Evolutionary conservation across 2,113 vertebrate species (phyloP).

Genomic region (Sebastes fasciatus): DNA sequence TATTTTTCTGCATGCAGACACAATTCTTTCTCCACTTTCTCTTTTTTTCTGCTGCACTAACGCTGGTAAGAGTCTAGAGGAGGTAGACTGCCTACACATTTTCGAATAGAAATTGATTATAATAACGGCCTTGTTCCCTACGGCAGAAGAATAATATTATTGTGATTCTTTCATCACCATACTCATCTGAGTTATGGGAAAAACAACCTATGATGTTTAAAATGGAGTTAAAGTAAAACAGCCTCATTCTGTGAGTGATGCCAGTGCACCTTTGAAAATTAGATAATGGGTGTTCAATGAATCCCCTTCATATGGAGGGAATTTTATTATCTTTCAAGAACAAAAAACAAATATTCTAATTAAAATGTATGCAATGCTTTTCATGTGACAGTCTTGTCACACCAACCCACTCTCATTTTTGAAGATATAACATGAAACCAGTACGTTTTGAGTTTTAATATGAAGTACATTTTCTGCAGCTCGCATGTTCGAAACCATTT

Average conservation of each 20-base stretch:
- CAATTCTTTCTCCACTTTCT: slow-evolving; percentile 17
- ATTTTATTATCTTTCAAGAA: not conserved
- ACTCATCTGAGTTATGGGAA: slow-evolving; percentile 1
- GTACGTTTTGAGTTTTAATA: not conserved
- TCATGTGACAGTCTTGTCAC: not conserved
- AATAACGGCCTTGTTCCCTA: not conserved
- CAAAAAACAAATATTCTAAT: not conserved
- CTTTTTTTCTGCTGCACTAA: slow-evolving; percentile 11
- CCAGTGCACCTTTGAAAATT: slow-evolving; percentile 7
- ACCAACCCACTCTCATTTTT: not conserved
- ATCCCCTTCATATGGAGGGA: not conserved
- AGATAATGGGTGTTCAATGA: not conserved
- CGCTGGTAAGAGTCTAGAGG: not conserved
- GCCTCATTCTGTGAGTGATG: not conserved
- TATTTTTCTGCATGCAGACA: slow-evolving; percentile 22
- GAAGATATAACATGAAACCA: not conserved
- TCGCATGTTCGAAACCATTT: not conserved
- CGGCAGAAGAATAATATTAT: slow-evolving; percentile 12
- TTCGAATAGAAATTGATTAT: slow-evolving; percentile 11
- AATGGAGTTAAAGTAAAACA: slow-evolving; percentile 4
- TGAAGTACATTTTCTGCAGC: not conserved
- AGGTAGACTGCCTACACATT: not conserved
- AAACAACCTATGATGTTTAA: not conserved
- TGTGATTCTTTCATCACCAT: not conserved
- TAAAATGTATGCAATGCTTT: not conserved